These are phyloP conservation scores for Poecile montanus DNA, from an alignment of 2,797 vertebrate genomes.

Conservation along the genomic window DNA sequence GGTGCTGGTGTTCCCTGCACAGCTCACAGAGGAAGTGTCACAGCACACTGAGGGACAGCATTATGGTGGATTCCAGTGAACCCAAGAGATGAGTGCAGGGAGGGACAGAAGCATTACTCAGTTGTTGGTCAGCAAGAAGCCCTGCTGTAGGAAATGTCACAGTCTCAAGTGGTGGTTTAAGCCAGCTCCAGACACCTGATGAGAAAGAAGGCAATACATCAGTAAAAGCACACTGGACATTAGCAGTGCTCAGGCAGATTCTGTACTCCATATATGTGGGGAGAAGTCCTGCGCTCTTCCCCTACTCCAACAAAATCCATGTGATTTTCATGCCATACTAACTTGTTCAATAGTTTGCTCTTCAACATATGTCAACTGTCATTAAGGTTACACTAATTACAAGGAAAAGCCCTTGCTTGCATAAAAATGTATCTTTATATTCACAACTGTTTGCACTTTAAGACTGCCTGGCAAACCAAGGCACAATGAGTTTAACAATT, in stretches of 20 bases:
- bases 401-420: not conserved
- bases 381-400: not conserved
- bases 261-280: not conserved
- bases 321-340: not conserved
- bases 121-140: not conserved
- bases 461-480: not conserved
- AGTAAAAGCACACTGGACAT: not conserved
- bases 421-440: not conserved
- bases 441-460: not conserved
- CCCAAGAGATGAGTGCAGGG: not conserved
- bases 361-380: not conserved
- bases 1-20: not conserved
- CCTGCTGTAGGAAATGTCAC: not conserved
- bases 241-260: not conserved
- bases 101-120: not conserved
- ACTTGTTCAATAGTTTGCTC: not conserved
- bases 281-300: not conserved
- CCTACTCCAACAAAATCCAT: not conserved
- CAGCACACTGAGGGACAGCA: not conserved
- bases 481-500: not conserved
- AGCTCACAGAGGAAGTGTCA: not conserved
- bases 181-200: not conserved
- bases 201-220: not conserved
- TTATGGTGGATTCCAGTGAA: not conserved
- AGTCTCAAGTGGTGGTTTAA: not conserved